These are phyloP conservation scores for Perdita meconis DNA, from an alignment of 2,888 invertebrate genomes.

Conservation along the genomic window DNA sequence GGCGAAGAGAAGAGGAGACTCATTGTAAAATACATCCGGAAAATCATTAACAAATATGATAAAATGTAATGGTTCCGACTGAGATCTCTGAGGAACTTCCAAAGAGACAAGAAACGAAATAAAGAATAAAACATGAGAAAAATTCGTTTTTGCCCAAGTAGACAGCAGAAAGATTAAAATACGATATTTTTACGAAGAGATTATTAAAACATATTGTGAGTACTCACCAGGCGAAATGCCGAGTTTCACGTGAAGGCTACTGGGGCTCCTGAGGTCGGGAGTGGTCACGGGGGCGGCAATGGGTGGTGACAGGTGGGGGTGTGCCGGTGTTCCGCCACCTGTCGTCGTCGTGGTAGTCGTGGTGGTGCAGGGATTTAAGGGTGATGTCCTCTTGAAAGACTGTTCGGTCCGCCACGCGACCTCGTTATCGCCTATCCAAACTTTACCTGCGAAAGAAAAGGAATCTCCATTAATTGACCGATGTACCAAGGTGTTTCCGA, in stretches of 20 bases:
- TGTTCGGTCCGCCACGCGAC: constrained; percentile 82
- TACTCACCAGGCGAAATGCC: constrained; percentile 81
- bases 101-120: no score
- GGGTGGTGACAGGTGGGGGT: constrained; percentile 82
- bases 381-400: constrained; percentile 79
- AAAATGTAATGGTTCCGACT: no score
- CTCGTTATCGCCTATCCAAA: constrained; percentile 82
- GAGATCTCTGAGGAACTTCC: no score
- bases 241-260: constrained; percentile 79
- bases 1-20: no score
- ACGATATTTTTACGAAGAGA: no score
- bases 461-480: constrained; percentile 6
- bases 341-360: constrained; percentile 77
- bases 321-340: constrained; percentile 75
- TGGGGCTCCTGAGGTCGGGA: constrained; percentile 80
- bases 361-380: constrained; percentile 73
- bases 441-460: constrained; percentile 76
- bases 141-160: no score
- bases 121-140: no score
- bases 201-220: background rate
- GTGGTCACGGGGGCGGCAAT: constrained; percentile 79
- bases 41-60: no score
- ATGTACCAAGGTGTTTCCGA: background rate
- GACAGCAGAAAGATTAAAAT: no score
- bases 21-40: no score